phyloP scores from a whole-genome alignment of 2,113 vertebrate genomes.

The Cranoglanis bouderius region DNA sequence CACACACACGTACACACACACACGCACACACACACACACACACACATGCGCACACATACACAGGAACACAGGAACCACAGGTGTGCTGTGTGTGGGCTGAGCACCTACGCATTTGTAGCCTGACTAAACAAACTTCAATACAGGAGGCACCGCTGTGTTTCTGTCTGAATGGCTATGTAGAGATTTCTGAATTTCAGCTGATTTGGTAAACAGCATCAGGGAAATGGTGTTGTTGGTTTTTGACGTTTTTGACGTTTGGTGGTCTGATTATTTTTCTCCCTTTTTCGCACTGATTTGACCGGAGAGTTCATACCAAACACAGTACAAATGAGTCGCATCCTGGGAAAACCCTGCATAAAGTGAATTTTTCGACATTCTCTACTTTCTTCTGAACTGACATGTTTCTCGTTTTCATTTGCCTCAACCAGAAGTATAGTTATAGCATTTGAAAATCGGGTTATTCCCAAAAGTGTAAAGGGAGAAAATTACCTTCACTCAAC shows the following conservation, averaged over 20 bases:
- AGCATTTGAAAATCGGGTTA: not conserved
- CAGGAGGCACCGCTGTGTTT: not conserved
- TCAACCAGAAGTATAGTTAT: not conserved
- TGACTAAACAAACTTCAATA: conserved; percentile 48
- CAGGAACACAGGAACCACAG: conserved; percentile 47
- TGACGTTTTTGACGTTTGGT: not conserved
- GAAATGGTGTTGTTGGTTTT: not conserved
- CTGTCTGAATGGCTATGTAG: conserved; percentile 26
- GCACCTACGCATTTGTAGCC: conserved; percentile 50
- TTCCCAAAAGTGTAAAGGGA: not conserved
- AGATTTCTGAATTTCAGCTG: conserved; percentile 32
- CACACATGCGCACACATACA: conserved; percentile 26
- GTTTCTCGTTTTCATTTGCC: not conserved
- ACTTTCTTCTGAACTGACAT: not conserved
- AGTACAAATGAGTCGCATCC: not conserved
- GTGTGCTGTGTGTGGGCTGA: conserved; percentile 52
- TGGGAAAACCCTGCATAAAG: not conserved
- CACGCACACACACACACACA: conserved; percentile 23
- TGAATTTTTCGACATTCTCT: conserved; percentile 1
- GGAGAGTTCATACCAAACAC: conserved; percentile 5
- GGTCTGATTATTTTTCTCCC: not conserved
- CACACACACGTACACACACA: conserved; percentile 24
- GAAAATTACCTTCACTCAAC: not conserved
- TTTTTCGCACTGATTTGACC: not conserved
- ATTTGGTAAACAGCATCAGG: not conserved